Evolutionary conservation across 2,113 vertebrate species (phyloP).

Genomic region (Phocoena phocoena): DNA sequence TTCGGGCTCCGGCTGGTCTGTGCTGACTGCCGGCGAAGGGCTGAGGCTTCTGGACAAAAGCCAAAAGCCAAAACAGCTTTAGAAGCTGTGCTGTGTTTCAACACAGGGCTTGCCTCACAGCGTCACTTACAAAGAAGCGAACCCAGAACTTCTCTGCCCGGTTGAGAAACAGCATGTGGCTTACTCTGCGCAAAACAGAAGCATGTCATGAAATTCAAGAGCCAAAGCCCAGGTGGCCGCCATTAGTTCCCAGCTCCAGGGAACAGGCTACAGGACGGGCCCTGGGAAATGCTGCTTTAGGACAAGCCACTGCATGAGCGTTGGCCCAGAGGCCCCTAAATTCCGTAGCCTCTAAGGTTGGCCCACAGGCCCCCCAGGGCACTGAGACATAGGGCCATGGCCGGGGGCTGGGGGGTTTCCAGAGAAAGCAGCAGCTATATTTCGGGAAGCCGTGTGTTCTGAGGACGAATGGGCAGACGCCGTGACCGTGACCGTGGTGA

Average conservation of each 20-base stretch:
- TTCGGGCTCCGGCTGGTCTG: too few species aligned
- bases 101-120: slow-evolving; percentile 55
- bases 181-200: slow-evolving; percentile 11
- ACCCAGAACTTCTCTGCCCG: slow-evolving; percentile 35
- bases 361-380: neutral
- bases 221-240: slow-evolving; percentile 53
- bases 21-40: accelerated
- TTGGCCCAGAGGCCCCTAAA: neutral
- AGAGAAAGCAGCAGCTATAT: neutral
- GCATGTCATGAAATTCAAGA: slow-evolving; percentile 61
- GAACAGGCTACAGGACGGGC: neutral
- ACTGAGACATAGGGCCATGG: neutral
- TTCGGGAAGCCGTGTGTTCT: neutral
- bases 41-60: neutral
- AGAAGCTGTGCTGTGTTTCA: neutral
- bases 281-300: neutral
- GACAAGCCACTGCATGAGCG: neutral
- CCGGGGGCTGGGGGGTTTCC: neutral
- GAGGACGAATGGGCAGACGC: neutral
- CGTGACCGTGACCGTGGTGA: accelerated
- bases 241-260: slow-evolving; percentile 17
- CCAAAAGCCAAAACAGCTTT: neutral
- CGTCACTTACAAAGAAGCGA: neutral
- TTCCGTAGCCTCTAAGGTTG: neutral
- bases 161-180: slow-evolving; percentile 64